These are phyloP conservation scores for Quadroppia sp. DNA, from an alignment of 2,888 invertebrate genomes.

Conservation along the genomic window DNA sequence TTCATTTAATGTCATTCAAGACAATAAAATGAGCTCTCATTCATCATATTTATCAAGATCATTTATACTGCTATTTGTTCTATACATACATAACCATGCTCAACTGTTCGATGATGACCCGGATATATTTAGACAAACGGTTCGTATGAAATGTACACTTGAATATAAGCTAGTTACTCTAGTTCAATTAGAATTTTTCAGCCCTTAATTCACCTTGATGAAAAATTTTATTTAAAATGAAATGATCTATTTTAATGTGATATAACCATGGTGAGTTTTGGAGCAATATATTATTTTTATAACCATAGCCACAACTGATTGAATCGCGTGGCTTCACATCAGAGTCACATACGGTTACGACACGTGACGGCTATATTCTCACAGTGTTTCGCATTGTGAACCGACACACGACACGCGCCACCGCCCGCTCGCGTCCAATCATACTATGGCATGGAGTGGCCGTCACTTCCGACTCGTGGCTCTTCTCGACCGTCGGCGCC, in stretches of 20 bases:
- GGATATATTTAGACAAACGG: constrained; percentile 5
- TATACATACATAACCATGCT: too few relatives aligned
- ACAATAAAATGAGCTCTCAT: too few relatives aligned
- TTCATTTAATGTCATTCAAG: too few relatives aligned
- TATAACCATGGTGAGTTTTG: background rate
- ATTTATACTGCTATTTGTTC: too few relatives aligned
- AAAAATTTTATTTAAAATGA: background rate
- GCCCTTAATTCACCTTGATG: background rate
- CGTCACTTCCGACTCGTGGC: constrained; percentile 36
- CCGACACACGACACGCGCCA: background rate
- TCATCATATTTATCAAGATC: too few relatives aligned
- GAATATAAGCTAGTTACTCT: too few relatives aligned
- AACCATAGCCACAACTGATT: constrained; percentile 38
- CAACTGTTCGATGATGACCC: background rate
- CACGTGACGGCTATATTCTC: constrained; percentile 35
- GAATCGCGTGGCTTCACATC: constrained; percentile 36
- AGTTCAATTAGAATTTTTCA: too few relatives aligned
- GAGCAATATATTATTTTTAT: background rate
- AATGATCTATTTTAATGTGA: background rate
- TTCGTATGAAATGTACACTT: background rate
- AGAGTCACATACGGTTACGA: constrained; percentile 33
- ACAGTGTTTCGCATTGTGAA: constrained; percentile 37
- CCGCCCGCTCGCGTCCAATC: background rate
- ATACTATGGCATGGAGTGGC: constrained; percentile 36
- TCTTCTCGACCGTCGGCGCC: constrained; percentile 14